These are phyloP conservation scores for Cynocephalus volans DNA, from an alignment of 2,113 vertebrate species.

Conservation along the genomic window DNA sequence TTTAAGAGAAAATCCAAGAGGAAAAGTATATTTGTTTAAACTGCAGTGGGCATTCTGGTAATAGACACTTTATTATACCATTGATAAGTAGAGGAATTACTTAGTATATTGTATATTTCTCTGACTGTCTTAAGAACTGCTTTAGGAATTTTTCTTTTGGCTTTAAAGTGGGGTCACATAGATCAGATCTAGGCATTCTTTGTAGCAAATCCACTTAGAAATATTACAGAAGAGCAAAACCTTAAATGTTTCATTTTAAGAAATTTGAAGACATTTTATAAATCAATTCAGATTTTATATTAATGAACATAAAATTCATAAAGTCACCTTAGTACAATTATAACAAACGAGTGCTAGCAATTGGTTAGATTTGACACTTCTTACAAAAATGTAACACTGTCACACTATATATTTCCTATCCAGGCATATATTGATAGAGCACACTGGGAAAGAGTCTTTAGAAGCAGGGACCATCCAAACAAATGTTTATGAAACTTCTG, in stretches of 20 bases:
- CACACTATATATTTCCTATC: conserved; percentile 38
- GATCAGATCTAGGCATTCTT: background rate
- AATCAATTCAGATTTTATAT: conserved; percentile 49
- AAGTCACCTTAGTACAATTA: background rate
- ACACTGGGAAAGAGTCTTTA: background rate
- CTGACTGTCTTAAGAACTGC: background rate
- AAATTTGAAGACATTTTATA: background rate
- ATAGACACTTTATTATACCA: background rate
- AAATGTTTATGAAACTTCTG: background rate
- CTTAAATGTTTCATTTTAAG: conserved; percentile 53
- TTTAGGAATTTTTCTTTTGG: conserved; percentile 40
- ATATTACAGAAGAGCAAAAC: conserved; percentile 13
- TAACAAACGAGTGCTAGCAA: conserved; percentile 9
- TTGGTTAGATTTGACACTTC: conserved; percentile 39
- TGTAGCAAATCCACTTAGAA: conserved; percentile 43
- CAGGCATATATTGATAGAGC: background rate
- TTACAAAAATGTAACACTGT: conserved; percentile 23
- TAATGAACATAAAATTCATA: background rate
- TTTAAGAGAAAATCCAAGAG: conserved; percentile 46
- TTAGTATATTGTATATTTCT: conserved; percentile 23
- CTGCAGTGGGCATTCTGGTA: background rate
- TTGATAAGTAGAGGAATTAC: background rate
- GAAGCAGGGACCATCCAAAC: background rate
- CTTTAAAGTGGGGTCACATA: background rate
- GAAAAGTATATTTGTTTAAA: conserved; percentile 17